A percentile compares a stretch with the other conserved stretches of the same genome.
Evolutionary conservation across 2,113 vertebrate species (phyloP).

Genomic region (Pseudonaja textilis): DNA sequence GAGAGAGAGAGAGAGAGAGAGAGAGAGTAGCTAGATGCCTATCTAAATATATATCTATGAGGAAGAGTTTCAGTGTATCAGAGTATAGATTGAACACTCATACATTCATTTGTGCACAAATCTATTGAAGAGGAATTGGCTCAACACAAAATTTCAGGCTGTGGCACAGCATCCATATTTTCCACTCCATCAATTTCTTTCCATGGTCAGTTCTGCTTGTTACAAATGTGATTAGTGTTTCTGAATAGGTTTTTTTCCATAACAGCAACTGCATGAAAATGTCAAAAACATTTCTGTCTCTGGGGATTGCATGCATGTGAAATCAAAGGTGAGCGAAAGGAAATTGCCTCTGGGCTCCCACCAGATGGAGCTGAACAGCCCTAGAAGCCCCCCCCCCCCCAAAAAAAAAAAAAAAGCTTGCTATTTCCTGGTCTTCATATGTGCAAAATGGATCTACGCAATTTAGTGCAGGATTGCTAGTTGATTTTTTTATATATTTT

Average conservation of each 20-base stretch:
- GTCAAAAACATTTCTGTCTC: slow-evolving; percentile 6
- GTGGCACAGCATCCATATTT: neutral
- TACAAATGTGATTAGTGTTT: slow-evolving; percentile 1
- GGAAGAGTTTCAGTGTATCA: neutral
- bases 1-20: neutral
- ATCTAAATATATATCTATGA: neutral
- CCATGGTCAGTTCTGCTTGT: neutral
- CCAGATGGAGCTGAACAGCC: neutral
- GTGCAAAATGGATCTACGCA: neutral
- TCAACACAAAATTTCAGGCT: neutral
- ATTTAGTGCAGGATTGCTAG: neutral
- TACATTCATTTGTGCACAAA: neutral
- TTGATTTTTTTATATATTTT: too few species aligned
- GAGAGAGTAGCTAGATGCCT: neutral
- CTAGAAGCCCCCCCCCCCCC: neutral
- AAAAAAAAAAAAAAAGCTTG: too few species aligned
- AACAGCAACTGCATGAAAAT: slow-evolving; percentile 4
- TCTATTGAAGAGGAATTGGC: neutral
- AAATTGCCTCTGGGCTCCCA: slow-evolving; percentile 4
- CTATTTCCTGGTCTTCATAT: neutral
- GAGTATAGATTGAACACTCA: neutral
- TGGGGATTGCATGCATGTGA: neutral
- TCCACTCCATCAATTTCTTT: neutral
- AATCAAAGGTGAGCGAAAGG: neutral
- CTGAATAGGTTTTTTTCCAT: neutral